phyloP scores from a whole-genome alignment of 2,888 invertebrate species.

The Drosophila mimica region DNA sequence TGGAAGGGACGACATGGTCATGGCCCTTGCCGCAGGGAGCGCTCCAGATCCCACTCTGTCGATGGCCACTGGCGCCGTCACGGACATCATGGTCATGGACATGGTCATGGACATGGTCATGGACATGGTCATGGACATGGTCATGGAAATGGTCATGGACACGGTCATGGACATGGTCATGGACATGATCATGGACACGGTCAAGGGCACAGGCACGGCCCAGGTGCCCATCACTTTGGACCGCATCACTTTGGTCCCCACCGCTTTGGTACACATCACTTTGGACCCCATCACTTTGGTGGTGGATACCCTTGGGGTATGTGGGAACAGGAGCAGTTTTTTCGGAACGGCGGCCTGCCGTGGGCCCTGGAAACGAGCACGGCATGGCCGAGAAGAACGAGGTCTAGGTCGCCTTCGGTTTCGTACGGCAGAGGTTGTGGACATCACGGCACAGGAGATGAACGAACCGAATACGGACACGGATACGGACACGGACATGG shows the following conservation, averaged over 20 bases:
- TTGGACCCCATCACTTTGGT: conserved; percentile 41
- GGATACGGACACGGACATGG: conserved; percentile 66
- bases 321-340: conserved; percentile 58
- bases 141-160: conserved; percentile 27
- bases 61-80: conserved; percentile 35
- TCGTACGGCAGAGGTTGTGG: conserved; percentile 21
- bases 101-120: conserved; percentile 23
- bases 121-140: conserved; percentile 23
- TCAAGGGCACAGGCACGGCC: conserved; percentile 31
- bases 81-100: conserved; percentile 29
- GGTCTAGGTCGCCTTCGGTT: conserved; percentile 41
- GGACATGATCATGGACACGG: too few species aligned
- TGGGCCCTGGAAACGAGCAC: conserved; percentile 48
- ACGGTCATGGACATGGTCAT: conserved; percentile 27
- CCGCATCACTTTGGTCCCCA: conserved; percentile 29
- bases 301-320: conserved; percentile 21
- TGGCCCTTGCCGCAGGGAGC: conserved; percentile 30
- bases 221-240: conserved; percentile 27
- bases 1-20: conserved; percentile 33
- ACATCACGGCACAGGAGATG: conserved; percentile 28
- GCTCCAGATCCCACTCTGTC: conserved; percentile 33
- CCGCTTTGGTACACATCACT: conserved; percentile 37
- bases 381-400: conserved; percentile 37
- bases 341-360: conserved; percentile 68
- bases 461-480: conserved; percentile 37